Evolutionary conservation across 2,888 invertebrate genomes (phyloP).

Genomic region (Papilio elwesi): DNA sequence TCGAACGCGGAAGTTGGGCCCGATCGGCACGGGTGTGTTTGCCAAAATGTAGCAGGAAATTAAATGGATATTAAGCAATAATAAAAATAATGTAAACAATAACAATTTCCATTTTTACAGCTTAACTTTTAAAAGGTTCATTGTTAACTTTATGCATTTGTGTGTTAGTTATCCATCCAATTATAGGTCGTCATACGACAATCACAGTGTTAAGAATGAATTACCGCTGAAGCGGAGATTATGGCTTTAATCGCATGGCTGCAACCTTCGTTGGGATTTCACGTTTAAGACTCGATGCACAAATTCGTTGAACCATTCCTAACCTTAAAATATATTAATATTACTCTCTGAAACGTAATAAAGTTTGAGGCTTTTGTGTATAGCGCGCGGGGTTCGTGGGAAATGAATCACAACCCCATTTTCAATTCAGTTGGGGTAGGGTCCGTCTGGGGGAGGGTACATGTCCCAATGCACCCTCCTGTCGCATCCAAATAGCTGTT

Average conservation of each 20-base stretch:
- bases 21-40: slow-evolving; percentile 59
- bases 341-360: slow-evolving; percentile 61
- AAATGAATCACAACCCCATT: slow-evolving; percentile 83
- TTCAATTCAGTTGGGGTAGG: slow-evolving; percentile 75
- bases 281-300: slow-evolving; percentile 24
- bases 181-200: slow-evolving; percentile 41
- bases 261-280: slow-evolving; percentile 42
- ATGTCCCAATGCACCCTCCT: slow-evolving; percentile 72
- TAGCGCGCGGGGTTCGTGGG: slow-evolving; percentile 72
- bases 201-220: slow-evolving; percentile 55
- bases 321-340: slow-evolving; percentile 51
- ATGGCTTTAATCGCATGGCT: slow-evolving; percentile 42
- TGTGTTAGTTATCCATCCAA: slow-evolving; percentile 18
- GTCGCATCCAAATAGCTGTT: slow-evolving; percentile 75
- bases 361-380: slow-evolving; percentile 67
- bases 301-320: slow-evolving; percentile 40
- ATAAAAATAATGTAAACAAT: slow-evolving; percentile 15
- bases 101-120: not conserved
- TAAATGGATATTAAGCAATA: not conserved
- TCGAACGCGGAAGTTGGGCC: slow-evolving; percentile 73
- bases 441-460: slow-evolving; percentile 63
- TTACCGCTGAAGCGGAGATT: slow-evolving; percentile 50
- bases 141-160: slow-evolving; percentile 11
- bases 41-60: slow-evolving; percentile 22
- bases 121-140: slow-evolving; percentile 26